Conservation (phyloP, 2,797 vertebrate species). For the Paramormyrops hopkinsi region DNA sequence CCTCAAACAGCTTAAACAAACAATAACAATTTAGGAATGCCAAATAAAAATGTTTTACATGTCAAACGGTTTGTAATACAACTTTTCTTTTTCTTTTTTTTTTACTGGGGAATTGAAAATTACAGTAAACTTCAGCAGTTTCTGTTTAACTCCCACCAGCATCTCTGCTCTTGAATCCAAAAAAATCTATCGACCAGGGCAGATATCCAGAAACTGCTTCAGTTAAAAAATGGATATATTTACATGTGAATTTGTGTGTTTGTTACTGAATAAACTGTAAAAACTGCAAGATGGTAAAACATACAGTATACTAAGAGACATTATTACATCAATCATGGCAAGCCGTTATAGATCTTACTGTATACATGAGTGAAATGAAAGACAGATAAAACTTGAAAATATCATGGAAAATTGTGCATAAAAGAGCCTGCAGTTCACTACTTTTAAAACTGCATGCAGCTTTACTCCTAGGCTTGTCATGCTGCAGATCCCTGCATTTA, state of each 20-base stretch:
- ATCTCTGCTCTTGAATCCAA: not conserved
- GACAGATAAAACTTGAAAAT: not conserved
- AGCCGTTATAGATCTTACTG: not conserved
- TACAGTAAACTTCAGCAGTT: not conserved
- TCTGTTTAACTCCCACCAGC: not conserved
- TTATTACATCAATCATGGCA: not conserved
- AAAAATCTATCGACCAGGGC: not conserved
- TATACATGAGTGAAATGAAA: not conserved
- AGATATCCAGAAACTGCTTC: not conserved
- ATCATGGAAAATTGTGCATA: not conserved
- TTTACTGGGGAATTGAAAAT: not conserved
- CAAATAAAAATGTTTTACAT: not conserved
- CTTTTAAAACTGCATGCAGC: constrained; percentile 6
- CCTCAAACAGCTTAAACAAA: constrained; percentile 6
- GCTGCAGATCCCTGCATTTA: not conserved
- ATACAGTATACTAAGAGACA: not conserved
- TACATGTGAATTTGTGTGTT: not conserved
- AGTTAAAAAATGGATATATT: not conserved
- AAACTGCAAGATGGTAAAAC: not conserved
- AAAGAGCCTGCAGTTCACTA: constrained; percentile 18
- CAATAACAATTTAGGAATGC: not conserved
- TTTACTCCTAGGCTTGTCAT: not conserved
- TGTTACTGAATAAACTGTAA: not conserved
- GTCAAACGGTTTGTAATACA: not conserved
- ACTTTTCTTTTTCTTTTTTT: not conserved